Conservation (phyloP, 2,888 invertebrate genomes). For the Drosophila yooni region DNA sequence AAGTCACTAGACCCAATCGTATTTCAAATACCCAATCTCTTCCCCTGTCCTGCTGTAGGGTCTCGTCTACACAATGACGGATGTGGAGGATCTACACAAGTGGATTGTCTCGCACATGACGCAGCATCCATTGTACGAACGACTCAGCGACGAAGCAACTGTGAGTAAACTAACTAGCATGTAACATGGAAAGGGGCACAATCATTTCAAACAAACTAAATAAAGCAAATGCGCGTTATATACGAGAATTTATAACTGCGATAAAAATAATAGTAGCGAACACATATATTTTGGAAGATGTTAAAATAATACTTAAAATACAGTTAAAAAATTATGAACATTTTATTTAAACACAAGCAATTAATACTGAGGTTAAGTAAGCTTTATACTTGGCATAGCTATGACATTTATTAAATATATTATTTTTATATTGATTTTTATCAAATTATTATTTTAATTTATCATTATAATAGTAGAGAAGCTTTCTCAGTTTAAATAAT, state of each 20-base stretch:
- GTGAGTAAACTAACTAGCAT: constrained; percentile 85
- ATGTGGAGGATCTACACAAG: constrained; percentile 97
- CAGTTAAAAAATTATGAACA: neutral
- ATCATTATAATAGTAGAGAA: neutral
- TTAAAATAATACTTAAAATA: neutral
- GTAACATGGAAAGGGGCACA: neutral
- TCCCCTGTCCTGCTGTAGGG: constrained; percentile 87
- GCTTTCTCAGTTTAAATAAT: neutral
- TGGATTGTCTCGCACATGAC: constrained; percentile 98
- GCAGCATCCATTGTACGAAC: constrained; percentile 95
- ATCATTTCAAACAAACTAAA: neutral
- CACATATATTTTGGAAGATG: neutral
- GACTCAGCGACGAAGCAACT: constrained; percentile 90
- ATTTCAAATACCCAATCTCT: neutral
- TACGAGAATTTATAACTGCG: too few species aligned
- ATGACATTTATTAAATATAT: neutral
- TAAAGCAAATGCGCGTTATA: too few species aligned
- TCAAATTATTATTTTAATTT: neutral
- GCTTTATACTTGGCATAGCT: neutral
- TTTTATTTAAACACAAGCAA: neutral
- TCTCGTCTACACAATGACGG: constrained; percentile 97
- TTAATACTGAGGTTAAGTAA: neutral
- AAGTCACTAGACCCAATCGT: constrained; percentile 64
- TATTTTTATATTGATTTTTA: neutral
- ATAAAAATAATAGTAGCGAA: neutral